Evolutionary conservation across 1,140 invertebrate species (phyloP).

Genomic region (Hermatobates lingyangjiaoensis): DNA sequence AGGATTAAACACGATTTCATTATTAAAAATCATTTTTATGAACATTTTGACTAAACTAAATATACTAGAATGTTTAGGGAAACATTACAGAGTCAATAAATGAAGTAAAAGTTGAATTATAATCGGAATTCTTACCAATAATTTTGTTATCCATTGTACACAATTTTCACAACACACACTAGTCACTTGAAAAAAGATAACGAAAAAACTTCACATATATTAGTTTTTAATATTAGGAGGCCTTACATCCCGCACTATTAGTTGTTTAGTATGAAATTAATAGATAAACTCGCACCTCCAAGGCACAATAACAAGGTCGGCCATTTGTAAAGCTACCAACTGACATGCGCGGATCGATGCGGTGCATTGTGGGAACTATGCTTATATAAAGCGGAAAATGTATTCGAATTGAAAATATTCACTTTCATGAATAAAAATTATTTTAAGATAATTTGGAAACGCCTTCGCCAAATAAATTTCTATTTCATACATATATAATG

Average conservation of each 20-base stretch:
- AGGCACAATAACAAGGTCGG: slow-evolving; percentile 57
- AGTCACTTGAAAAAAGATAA: slow-evolving; percentile 2
- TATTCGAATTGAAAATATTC: too few relatives aligned
- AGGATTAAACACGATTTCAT: not conserved
- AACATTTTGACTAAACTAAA: not conserved
- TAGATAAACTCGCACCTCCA: slow-evolving; percentile 25
- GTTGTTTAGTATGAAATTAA: not conserved
- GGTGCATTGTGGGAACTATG: slow-evolving; percentile 24
- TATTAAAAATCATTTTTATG: not conserved
- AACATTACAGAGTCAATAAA: not conserved
- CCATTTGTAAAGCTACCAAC: slow-evolving; percentile 50
- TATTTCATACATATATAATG: too few relatives aligned
- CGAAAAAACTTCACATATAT: not conserved
- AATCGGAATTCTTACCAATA: slow-evolving; percentile 6
- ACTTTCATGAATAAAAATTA: too few relatives aligned
- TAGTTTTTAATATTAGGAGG: not conserved
- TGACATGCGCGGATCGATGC: slow-evolving; percentile 43
- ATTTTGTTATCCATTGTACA: slow-evolving; percentile 8
- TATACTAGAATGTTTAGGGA: not conserved
- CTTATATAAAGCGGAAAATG: too few relatives aligned
- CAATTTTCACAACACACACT: slow-evolving; percentile 10
- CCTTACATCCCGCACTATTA: slow-evolving; percentile 13
- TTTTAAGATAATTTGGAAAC: too few relatives aligned
- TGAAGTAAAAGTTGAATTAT: slow-evolving; percentile 12
- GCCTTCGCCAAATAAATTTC: too few relatives aligned